phyloP scores from a whole-genome alignment of 2,113 vertebrate genomes.

The Campylorhamphus procurvoides region DNA sequence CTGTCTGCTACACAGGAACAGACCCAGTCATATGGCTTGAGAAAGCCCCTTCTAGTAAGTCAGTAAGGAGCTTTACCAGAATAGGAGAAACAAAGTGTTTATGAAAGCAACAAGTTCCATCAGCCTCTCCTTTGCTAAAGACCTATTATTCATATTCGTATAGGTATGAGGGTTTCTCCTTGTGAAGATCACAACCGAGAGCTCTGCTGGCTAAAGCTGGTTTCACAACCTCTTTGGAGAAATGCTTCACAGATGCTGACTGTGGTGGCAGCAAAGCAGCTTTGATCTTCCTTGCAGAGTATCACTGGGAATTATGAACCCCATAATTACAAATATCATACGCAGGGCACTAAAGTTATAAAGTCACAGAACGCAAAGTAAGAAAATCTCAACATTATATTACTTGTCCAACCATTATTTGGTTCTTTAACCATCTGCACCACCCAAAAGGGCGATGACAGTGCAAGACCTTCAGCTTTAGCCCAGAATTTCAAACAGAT shows the following conservation, averaged over 20 bases:
- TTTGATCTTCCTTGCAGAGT: slow-evolving; percentile 47
- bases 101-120: not conserved
- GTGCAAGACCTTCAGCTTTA: not conserved
- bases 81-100: not conserved
- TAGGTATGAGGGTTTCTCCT: not conserved
- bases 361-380: not conserved
- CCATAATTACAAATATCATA: slow-evolving; percentile 43
- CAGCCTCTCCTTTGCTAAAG: not conserved
- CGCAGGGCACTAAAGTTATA: not conserved
- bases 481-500: not conserved
- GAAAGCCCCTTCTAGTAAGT: not conserved
- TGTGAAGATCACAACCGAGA: not conserved
- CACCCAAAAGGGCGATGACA: not conserved
- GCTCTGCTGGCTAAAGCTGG: not conserved
- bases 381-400: not conserved
- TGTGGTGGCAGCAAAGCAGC: not conserved
- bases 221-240: slow-evolving; percentile 20
- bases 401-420: not conserved
- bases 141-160: not conserved
- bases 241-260: slow-evolving; percentile 9
- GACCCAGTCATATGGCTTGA: not conserved
- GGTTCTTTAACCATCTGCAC: not conserved
- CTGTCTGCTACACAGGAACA: not conserved
- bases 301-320: slow-evolving; percentile 23
- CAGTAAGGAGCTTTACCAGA: not conserved